Evolutionary conservation across 2,113 vertebrate species (phyloP), one percentile per base, ranked within the genome.

Genomic region (Carassius gibelio): DNA sequence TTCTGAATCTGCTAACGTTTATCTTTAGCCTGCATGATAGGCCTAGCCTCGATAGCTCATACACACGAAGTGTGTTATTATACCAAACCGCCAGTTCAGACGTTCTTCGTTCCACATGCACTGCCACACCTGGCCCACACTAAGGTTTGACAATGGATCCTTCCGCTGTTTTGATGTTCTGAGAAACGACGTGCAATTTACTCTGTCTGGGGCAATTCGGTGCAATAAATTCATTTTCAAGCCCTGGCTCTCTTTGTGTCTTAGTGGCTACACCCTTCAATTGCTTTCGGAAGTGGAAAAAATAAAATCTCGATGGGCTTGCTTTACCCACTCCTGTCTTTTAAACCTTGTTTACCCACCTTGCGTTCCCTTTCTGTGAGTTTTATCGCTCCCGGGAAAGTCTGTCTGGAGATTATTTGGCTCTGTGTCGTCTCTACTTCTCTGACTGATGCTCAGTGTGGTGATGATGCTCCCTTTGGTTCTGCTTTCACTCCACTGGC

Each of bases 181-280:
- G 81, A 86, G 80, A 80, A 86, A 66, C 21, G 30, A 64, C 76
- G 81, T 78, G 87, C 85, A 89, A 89, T 88, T 91, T 55, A 85
- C 50, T 71, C 80, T 75, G 82, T 71, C 64, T 75, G 82, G 75
- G 52, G 83, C 23, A 64, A 72, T 75, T 82, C 79, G 9, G 82
- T 79, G 88, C 90, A 89, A 92, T 93, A 93, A 92, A 93, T 71
- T 86, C 72, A 92, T 91, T 88, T 84, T 66, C 45, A 85, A 79
- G 45, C 36, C 81, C 34, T 76, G 64, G 62, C 48, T 75, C 36
- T 78, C 88, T 93, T 92, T 92, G 90, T 91, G 77, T 83, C 84
- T 62, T 50, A 36, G 75, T 80, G 38, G 26, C 80, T 71, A 50
- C 61, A 85, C 83, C 75, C 81, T 88, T 88, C 81, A 84, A 88